Evolutionary conservation across 2,113 vertebrate species (phyloP), one percentile per base, ranked within the genome.

Genomic region (Passer domesticus): DNA sequence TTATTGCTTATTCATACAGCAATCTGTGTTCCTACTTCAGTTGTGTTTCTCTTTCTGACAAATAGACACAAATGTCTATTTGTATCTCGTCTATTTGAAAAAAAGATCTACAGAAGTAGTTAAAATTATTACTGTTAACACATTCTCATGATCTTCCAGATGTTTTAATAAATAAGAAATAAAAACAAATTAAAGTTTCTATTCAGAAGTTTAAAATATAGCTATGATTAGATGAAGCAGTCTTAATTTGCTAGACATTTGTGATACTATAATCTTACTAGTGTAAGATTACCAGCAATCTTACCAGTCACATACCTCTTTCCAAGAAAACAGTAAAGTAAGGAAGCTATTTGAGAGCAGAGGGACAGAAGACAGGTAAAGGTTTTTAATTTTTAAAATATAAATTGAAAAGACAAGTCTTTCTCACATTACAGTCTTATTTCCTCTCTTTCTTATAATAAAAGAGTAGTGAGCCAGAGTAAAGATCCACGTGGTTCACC

Each of bases 241-340:
- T 70, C 35, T 80, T 85, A 44, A 83, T 79, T 83, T 94, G 50
- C 52, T 86, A 91, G 50, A 76, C 46, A 63, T 94, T 75, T 88
- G 43, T 78, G 75, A 70, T 46, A 67, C 15, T 50, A 56, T 50
- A 62, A 59, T 80, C 27, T 76, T 85, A 73, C 49, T 33, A 69
- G 9, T 55, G 83, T 87, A 70, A 84, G 84, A 93, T 74, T 78
- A 67, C 56, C 66, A 67, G 82, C 31, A 79, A 85, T 87, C 60
- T 90, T 96, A 94, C 39, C 81, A 84, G 69, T 75, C 80, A 96
- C 83, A 86, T 93, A 94, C 89, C 91, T 95, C 80, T 74, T 87
- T 95, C 95, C 83, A 93, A 96, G 95, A 84, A 94, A 94, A 95
- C 60, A 78, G 90, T 92, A 94, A 94, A 89, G 89, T 89, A 95